Evolutionary conservation across 2,113 vertebrate genomes (phyloP).

Genomic region (Capreolus pygargus): DNA sequence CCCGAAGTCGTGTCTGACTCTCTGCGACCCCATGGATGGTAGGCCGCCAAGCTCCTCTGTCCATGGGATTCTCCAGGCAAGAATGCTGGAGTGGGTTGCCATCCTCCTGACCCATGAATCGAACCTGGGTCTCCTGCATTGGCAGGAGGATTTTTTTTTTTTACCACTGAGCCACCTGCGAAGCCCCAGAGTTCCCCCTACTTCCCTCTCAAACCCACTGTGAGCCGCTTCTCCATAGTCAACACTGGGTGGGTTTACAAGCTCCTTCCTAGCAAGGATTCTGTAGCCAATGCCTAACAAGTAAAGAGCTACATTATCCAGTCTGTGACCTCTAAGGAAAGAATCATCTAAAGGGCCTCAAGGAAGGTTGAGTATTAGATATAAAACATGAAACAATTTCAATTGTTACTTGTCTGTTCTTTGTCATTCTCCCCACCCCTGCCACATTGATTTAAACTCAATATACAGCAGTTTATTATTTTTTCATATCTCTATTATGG

Average conservation of each 20-base stretch:
- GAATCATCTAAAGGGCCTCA: not conserved
- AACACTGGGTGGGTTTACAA: not conserved
- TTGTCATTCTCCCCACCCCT: not conserved
- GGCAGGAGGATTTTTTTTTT: not conserved
- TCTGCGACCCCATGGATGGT: not conserved
- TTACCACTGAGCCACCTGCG: not conserved
- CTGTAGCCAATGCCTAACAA: not conserved
- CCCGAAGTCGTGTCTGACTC: not conserved
- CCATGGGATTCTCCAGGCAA: not conserved
- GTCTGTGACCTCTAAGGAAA: constrained; percentile 4
- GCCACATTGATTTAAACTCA: constrained; percentile 24
- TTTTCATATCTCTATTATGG: not conserved
- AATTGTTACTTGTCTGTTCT: not conserved
- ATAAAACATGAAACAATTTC: constrained; percentile 36
- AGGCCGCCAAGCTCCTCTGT: not conserved
- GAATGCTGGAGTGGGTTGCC: not conserved
- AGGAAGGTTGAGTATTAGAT: constrained; percentile 1
- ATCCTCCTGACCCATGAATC: not conserved
- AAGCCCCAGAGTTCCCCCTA: not conserved
- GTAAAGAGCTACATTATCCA: not conserved
- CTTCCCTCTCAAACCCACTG: not conserved
- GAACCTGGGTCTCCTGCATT: not conserved
- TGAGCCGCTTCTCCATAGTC: not conserved
- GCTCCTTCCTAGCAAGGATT: not conserved
- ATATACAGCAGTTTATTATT: not conserved